Evolutionary conservation across 2,888 invertebrate species (phyloP).

Genomic region (Cheilosia scutellata): DNA sequence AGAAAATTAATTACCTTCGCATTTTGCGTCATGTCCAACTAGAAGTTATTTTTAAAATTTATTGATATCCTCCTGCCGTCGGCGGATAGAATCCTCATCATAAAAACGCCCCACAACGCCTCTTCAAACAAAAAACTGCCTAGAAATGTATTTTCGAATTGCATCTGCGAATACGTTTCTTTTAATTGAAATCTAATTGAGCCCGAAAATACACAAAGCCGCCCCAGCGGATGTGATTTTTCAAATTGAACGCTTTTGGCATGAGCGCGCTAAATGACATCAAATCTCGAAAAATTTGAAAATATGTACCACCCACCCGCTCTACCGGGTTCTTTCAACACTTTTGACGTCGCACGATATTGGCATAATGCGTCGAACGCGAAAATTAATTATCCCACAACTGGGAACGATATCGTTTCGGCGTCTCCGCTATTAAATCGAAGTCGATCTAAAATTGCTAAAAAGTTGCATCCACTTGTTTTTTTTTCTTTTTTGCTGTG

Average conservation of each 20-base stretch:
- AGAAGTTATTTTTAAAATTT: slow-evolving; percentile 24
- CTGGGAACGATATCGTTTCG: slow-evolving; percentile 6
- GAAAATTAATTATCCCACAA: slow-evolving; percentile 31
- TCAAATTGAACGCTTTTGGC: slow-evolving; percentile 45
- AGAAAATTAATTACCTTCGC: slow-evolving; percentile 41
- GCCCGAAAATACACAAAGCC: slow-evolving; percentile 32
- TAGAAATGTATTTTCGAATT: slow-evolving; percentile 4
- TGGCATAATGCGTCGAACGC: slow-evolving; percentile 61
- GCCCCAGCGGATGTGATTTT: slow-evolving; percentile 48
- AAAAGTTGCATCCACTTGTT: slow-evolving; percentile 3
- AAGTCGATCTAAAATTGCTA: slow-evolving; percentile 24
- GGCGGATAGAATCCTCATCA: not conserved
- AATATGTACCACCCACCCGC: not conserved
- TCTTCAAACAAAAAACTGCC: not conserved
- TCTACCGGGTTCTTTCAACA: slow-evolving; percentile 15
- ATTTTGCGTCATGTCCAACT: slow-evolving; percentile 60
- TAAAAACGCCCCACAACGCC: not conserved
- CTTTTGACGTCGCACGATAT: slow-evolving; percentile 57
- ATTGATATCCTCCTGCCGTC: slow-evolving; percentile 27
- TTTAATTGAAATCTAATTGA: slow-evolving; percentile 64
- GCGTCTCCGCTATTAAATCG: slow-evolving; percentile 49
- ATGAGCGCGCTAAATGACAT: slow-evolving; percentile 10
- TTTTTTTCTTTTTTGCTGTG: slow-evolving; percentile 9
- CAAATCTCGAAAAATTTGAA: slow-evolving; percentile 26
- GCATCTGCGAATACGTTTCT: slow-evolving; percentile 34